Percentiles rank a stretch among this genome's conserved stretches.
These are phyloP conservation scores for Chloroceryle aenea DNA, from an alignment of 2,113 vertebrate genomes.

Conservation along the genomic window DNA sequence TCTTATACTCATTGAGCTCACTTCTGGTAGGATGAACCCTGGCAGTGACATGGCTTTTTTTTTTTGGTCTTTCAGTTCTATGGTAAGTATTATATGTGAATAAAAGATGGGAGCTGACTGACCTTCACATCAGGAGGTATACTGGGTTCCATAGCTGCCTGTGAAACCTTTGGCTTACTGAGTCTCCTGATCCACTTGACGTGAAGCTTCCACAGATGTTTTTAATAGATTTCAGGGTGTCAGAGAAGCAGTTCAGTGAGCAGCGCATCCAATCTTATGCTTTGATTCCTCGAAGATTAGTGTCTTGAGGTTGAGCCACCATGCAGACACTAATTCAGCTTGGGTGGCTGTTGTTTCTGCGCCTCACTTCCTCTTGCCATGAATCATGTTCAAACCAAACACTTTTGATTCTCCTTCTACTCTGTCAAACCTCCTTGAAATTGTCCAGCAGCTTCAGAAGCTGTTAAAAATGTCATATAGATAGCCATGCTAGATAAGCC, in stretches of 20 bases:
- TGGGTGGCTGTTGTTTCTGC: not conserved
- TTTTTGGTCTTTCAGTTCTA: not conserved
- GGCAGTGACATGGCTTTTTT: not conserved
- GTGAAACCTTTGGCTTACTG: not conserved
- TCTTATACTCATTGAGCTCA: not conserved
- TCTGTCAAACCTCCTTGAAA: not conserved
- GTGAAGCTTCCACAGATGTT: not conserved
- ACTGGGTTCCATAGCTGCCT: not conserved
- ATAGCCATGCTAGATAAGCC: not conserved
- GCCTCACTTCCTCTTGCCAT: not conserved
- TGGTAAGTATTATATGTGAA: not conserved
- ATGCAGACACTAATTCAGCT: not conserved
- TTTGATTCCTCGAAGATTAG: conserved; percentile 20
- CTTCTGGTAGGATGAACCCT: not conserved
- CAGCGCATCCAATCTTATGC: not conserved
- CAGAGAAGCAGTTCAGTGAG: not conserved
- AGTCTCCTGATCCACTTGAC: not conserved
- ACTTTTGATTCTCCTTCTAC: not conserved
- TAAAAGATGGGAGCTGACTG: not conserved
- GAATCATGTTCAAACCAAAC: not conserved
- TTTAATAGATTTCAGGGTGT: conserved; percentile 2
- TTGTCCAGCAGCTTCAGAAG: not conserved
- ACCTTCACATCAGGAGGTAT: not conserved
- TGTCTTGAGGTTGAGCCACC: not conserved
- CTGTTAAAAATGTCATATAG: not conserved